phyloP scores from a whole-genome alignment of 92 coral and sea anemone genomes.

The Porites divaricata region DNA sequence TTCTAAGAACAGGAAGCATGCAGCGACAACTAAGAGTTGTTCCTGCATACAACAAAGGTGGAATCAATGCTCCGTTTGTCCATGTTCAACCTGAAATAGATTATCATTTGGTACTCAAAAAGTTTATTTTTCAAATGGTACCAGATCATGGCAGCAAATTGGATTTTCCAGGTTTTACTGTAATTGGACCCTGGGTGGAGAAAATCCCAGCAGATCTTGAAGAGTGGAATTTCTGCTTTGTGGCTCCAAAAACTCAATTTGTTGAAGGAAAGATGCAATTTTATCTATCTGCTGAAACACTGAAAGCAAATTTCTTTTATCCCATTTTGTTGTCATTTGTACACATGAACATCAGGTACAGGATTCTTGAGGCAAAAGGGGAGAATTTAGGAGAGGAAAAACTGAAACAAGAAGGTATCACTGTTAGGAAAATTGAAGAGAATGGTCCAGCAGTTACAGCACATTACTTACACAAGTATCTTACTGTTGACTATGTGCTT shows the following conservation, averaged over 20 bases:
- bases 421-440: conserved; percentile 27
- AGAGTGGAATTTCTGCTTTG: conserved; percentile 30
- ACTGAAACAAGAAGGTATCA: conserved; percentile 16
- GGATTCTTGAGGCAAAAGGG: conserved; percentile 15
- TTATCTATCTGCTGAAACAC: conserved; percentile 9
- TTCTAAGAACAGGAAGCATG: conserved; percentile 44
- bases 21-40: conserved; percentile 30
- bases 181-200: conserved; percentile 42
- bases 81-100: conserved; percentile 33
- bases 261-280: conserved; percentile 1
- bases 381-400: conserved; percentile 6
- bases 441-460: conserved; percentile 45
- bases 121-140: conserved; percentile 32
- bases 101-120: conserved; percentile 38
- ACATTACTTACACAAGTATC: conserved; percentile 21
- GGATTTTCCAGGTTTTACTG: conserved; percentile 39
- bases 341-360: neutral
- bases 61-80: conserved; percentile 3
- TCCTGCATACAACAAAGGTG: conserved; percentile 32
- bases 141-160: conserved; percentile 23
- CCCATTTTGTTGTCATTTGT: conserved; percentile 17
- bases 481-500: conserved; percentile 39
- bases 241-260: neutral
- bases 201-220: conserved; percentile 27
- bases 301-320: conserved; percentile 11